Conservation (phyloP, 2,888 invertebrate species). For the Protophormia terraenovae region DNA sequence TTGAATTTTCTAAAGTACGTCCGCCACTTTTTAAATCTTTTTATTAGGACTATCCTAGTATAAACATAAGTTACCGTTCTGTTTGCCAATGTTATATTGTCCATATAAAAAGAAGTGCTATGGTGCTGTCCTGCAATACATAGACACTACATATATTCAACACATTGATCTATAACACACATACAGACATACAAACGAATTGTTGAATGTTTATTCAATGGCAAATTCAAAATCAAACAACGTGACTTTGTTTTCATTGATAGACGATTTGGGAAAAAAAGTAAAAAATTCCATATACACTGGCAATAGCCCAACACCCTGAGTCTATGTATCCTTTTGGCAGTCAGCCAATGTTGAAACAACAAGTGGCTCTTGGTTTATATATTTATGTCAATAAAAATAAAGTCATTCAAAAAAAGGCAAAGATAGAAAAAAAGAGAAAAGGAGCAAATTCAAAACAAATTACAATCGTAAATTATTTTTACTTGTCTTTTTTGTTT, state of each 20-base stretch:
- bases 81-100: not conserved
- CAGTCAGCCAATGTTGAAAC: constrained; percentile 19
- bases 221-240: constrained; percentile 33
- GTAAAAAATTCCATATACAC: not conserved
- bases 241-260: constrained; percentile 48
- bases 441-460: constrained; percentile 10
- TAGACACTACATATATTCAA: not conserved
- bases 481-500: constrained; percentile 5
- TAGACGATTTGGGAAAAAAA: constrained; percentile 42
- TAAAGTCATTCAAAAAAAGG: not conserved
- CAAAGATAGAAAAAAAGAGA: not conserved
- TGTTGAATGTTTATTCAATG: constrained; percentile 16
- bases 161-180: not conserved
- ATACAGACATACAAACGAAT: not conserved
- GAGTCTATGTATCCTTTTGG: not conserved
- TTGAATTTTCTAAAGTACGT: too few relatives aligned
- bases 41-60: too few relatives aligned
- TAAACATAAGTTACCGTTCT: too few relatives aligned
- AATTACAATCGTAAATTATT: constrained; percentile 47
- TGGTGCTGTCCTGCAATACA: not conserved
- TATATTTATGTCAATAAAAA: constrained; percentile 35
- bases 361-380: constrained; percentile 32
- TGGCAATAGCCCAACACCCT: constrained; percentile 2
- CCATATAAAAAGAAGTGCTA: not conserved
- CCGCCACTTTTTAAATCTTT: too few relatives aligned